phyloP scores from a whole-genome alignment of 2,888 invertebrate genomes.

The Syritta pipiens region DNA sequence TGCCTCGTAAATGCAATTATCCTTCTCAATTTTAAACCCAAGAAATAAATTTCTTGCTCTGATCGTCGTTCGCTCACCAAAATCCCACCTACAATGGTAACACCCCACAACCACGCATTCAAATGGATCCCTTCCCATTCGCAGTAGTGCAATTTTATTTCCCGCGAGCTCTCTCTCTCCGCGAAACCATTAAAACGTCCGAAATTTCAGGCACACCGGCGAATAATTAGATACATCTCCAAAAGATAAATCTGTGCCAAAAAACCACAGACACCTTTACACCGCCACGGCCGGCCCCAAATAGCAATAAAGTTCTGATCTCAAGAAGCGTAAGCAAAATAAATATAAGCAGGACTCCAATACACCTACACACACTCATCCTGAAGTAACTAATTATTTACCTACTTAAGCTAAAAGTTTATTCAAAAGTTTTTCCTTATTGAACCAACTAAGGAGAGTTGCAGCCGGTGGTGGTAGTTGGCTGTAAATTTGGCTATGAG shows the following conservation, averaged over 20 bases:
- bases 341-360: conserved; percentile 20
- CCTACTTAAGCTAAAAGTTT: conserved; percentile 62
- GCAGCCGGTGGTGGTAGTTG: conserved; percentile 22
- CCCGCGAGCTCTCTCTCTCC: conserved; percentile 4
- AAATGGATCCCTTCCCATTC: no score
- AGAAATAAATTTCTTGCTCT: no score
- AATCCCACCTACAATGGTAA: no score
- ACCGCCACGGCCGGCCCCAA: background rate
- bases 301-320: conserved; percentile 4
- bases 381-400: conserved; percentile 53
- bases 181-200: conserved; percentile 14
- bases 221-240: conserved; percentile 35
- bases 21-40: no score
- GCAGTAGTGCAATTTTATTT: conserved; percentile 25
- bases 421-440: conserved; percentile 63
- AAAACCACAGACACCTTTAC: background rate
- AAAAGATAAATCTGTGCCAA: conserved; percentile 22
- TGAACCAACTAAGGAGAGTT: conserved; percentile 52
- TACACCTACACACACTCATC: background rate
- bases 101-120: no score
- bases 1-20: no score
- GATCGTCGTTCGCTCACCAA: no score
- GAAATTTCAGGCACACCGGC: background rate
- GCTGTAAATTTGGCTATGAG: conserved; percentile 4
- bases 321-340: background rate